phyloP scores from a whole-genome alignment of 2,797 vertebrate genomes.

The Xenopus petersii region DNA sequence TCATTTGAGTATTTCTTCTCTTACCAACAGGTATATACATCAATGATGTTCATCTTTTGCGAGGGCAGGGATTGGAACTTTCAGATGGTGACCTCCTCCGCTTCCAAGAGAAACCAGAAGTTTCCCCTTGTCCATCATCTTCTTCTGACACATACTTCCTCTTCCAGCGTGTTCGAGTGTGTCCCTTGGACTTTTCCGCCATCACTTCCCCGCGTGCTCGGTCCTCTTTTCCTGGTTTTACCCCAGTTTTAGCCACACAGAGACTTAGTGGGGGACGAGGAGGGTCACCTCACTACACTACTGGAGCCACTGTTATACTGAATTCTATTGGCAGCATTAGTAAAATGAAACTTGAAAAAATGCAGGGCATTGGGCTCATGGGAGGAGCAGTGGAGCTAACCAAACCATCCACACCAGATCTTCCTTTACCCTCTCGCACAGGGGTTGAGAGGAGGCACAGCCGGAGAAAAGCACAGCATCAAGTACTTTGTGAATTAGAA shows the following conservation, averaged over 20 bases:
- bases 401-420: slow-evolving; percentile 59
- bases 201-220: slow-evolving; percentile 79
- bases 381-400: slow-evolving; percentile 19
- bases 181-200: slow-evolving; percentile 85
- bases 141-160: slow-evolving; percentile 84
- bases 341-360: slow-evolving; percentile 79
- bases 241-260: slow-evolving; percentile 56
- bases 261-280: slow-evolving; percentile 58
- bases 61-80: slow-evolving; percentile 73
- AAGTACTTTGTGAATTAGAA: slow-evolving; percentile 76
- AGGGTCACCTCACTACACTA: slow-evolving; percentile 45
- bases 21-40: slow-evolving; percentile 77
- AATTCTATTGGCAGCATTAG: slow-evolving; percentile 91
- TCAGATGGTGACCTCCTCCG: slow-evolving; percentile 81
- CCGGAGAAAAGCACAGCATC: slow-evolving; percentile 85
- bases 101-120: slow-evolving; percentile 64
- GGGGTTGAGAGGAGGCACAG: slow-evolving; percentile 56
- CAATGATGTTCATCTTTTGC: slow-evolving; percentile 79
- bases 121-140: slow-evolving; percentile 18
- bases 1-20: too few relatives aligned
- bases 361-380: slow-evolving; percentile 64
- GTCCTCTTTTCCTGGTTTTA: slow-evolving; percentile 51
- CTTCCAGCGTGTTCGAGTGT: slow-evolving; percentile 86
- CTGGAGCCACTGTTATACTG: slow-evolving; percentile 80
- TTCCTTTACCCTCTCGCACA: slow-evolving; percentile 35